Percentiles rank a stretch among this genome's conserved stretches.
Evolutionary conservation across 2,797 vertebrate species (phyloP).

Genomic region (Poecilia picta): DNA sequence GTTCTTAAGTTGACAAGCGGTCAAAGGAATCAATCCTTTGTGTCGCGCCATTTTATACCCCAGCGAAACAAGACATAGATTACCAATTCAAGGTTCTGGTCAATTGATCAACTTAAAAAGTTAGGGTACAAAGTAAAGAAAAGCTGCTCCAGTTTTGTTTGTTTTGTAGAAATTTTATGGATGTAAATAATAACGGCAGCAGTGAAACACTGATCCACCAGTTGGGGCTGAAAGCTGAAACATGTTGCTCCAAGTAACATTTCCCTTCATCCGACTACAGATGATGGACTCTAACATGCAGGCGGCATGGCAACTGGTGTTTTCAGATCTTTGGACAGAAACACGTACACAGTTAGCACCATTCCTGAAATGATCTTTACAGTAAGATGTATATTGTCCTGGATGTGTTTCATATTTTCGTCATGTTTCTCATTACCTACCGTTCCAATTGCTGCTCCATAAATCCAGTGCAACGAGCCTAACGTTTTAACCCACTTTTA

Average conservation of each 20-base stretch:
- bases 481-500: background rate
- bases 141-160: background rate
- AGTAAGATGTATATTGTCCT: background rate
- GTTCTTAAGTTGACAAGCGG: background rate
- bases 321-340: background rate
- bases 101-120: background rate
- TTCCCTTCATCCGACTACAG: background rate
- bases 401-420: background rate
- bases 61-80: background rate
- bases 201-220: background rate
- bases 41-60: background rate
- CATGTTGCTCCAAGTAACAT: background rate
- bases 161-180: background rate
- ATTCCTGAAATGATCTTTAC: background rate
- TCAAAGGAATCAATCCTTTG: background rate
- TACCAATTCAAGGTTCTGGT: background rate
- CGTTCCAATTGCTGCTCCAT: background rate
- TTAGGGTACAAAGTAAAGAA: background rate
- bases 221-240: background rate
- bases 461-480: background rate
- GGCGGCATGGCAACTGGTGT: background rate
- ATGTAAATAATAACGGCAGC: background rate
- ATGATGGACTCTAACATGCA: background rate
- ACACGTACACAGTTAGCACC: background rate
- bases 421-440: background rate